Evolutionary conservation across 2,888 invertebrate genomes (phyloP).

Genomic region (Lepidochrysops patricia): DNA sequence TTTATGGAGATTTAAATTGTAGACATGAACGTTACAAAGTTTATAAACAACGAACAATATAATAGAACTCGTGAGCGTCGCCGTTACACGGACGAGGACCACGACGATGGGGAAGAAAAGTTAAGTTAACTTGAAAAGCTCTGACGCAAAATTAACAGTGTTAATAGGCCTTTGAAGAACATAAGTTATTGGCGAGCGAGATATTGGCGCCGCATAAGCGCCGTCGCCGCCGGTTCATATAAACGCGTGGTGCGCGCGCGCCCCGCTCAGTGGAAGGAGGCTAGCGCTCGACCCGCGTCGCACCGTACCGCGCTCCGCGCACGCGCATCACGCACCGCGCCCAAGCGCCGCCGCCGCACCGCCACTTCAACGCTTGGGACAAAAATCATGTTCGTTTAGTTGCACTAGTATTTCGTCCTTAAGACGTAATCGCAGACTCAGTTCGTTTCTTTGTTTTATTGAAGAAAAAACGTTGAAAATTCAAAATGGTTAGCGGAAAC

Average conservation of each 20-base stretch:
- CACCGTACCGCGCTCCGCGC: constrained; percentile 46
- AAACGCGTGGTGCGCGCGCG: constrained; percentile 40
- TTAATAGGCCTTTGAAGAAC: constrained; percentile 29
- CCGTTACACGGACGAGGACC: background rate
- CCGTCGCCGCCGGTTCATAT: constrained; percentile 30
- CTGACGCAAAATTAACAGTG: constrained; percentile 24
- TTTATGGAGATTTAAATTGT: background rate
- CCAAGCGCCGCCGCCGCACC: constrained; percentile 34
- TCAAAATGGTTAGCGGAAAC: constrained; percentile 68
- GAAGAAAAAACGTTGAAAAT: constrained; percentile 20
- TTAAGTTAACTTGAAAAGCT: constrained; percentile 24
- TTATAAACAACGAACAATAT: background rate
- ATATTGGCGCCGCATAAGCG: constrained; percentile 26
- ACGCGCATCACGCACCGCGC: constrained; percentile 37
- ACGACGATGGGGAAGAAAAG: constrained; percentile 20
- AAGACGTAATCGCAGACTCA: constrained; percentile 30
- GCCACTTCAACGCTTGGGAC: constrained; percentile 34
- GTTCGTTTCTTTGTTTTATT: constrained; percentile 22
- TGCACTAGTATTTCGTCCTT: constrained; percentile 33
- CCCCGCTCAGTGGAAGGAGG: constrained; percentile 56
- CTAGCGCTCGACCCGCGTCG: constrained; percentile 49
- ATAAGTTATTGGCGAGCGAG: constrained; percentile 24
- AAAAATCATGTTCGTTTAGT: constrained; percentile 42
- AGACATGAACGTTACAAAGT: background rate
- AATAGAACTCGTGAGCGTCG: background rate